Evolutionary conservation across 2,888 invertebrate genomes (phyloP).

Genomic region (Ptychoptera albimana): DNA sequence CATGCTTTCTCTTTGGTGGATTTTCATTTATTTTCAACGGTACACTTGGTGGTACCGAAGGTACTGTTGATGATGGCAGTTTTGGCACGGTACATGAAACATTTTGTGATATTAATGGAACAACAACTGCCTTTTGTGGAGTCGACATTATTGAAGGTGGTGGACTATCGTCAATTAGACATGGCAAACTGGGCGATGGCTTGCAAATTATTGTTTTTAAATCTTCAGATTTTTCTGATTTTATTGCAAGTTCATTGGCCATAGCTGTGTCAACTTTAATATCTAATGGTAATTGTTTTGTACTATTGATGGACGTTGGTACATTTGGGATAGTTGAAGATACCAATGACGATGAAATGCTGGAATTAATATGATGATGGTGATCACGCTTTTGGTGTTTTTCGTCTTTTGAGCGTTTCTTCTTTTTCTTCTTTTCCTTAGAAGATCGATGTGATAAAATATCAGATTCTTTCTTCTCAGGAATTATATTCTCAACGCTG

Average conservation of each 20-base stretch:
- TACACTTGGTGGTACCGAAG: conserved; percentile 13
- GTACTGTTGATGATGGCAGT: conserved; percentile 30
- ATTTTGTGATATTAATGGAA: conserved; percentile 22
- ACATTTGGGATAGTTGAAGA: conserved; percentile 12
- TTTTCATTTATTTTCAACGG: conserved; percentile 19
- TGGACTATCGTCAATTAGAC: conserved; percentile 44
- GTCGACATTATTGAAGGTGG: conserved; percentile 22
- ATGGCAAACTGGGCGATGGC: conserved; percentile 45
- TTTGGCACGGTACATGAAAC: conserved; percentile 39
- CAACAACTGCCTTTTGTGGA: conserved; percentile 4
- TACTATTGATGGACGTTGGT: no score
- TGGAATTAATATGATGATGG: conserved; percentile 36
- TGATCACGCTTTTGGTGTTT: conserved; percentile 49
- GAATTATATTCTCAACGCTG: conserved; percentile 30
- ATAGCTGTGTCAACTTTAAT: conserved; percentile 20
- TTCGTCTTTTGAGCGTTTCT: conserved; percentile 69
- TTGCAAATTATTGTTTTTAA: conserved; percentile 27
- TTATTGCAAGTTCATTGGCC: conserved; percentile 12
- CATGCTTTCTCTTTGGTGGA: neutral
- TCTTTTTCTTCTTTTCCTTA: conserved; percentile 71
- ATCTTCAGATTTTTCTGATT: conserved; percentile 28
- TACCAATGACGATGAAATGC: conserved; percentile 19
- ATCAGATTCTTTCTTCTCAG: conserved; percentile 18
- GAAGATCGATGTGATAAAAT: conserved; percentile 33
- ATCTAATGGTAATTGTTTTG: no score